These are phyloP conservation scores for Chaenodraco wilsoni DNA, from an alignment of 2,797 vertebrate genomes.

Conservation along the genomic window DNA sequence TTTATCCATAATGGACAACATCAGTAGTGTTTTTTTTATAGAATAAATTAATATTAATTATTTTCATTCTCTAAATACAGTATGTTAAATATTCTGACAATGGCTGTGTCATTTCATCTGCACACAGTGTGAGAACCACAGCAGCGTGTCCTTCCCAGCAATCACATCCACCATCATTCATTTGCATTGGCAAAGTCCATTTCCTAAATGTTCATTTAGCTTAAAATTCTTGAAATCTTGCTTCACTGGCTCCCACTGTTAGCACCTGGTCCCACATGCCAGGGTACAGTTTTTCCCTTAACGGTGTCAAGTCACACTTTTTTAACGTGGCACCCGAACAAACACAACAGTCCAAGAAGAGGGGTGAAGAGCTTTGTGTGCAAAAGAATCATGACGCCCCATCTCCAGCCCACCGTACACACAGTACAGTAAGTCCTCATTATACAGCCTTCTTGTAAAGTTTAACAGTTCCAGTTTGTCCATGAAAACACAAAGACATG, in stretches of 20 bases:
- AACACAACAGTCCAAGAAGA: slow-evolving; percentile 42
- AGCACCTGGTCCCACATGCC: slow-evolving; percentile 37
- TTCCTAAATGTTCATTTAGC: slow-evolving; percentile 61
- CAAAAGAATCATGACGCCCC: slow-evolving; percentile 65
- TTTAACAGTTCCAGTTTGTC: slow-evolving; percentile 51
- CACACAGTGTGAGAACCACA: slow-evolving; percentile 52
- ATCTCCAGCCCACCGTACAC: slow-evolving; percentile 48
- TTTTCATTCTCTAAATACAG: slow-evolving; percentile 89
- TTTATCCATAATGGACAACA: slow-evolving; percentile 79
- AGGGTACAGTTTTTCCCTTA: slow-evolving; percentile 33
- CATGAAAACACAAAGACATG: slow-evolving; percentile 52
- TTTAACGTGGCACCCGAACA: slow-evolving; percentile 32
- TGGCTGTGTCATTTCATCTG: slow-evolving; percentile 74
- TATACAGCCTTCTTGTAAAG: slow-evolving; percentile 46
- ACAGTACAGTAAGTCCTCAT: slow-evolving; percentile 51
- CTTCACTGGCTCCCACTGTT: slow-evolving; percentile 41
- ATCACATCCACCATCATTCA: slow-evolving; percentile 60
- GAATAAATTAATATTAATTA: slow-evolving; percentile 99
- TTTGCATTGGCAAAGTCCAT: slow-evolving; percentile 52
- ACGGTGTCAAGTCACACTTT: slow-evolving; percentile 22
- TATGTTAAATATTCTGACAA: slow-evolving; percentile 94
- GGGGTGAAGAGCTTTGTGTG: slow-evolving; percentile 70
- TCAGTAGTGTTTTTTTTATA: slow-evolving; percentile 84
- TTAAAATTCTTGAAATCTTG: slow-evolving; percentile 62
- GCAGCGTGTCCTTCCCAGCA: slow-evolving; percentile 56